Base-by-base conservation (phyloP, 1,140 invertebrate genomes). In the Ceratina australensis region DNA sequence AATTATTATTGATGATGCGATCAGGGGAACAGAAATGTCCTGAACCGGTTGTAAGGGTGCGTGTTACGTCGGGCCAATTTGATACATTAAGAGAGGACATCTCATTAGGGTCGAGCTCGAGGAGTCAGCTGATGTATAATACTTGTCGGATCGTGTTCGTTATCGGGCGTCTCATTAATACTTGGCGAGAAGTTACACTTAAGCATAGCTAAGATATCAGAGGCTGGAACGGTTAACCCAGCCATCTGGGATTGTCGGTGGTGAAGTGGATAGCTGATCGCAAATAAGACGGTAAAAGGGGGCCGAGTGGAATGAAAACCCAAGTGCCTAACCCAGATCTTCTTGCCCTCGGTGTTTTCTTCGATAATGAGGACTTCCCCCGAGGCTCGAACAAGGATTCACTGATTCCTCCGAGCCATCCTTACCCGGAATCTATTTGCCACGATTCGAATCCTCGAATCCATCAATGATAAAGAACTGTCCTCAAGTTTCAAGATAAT, bases 31-130 rank as follows among this genome's bases (percentile, higher is more conserved):
- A n/a, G n/a, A n/a, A n/a, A n/a, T n/a, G n/a, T n/a, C n/a, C n/a
- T n/a, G n/a, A n/a, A n/a, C n/a, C n/a, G n/a, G n/a, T n/a, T n/a
- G n/a, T n/a, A n/a, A n/a, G n/a, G n/a, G n/a, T n/a, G n/a, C n/a
- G n/a, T n/a, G n/a, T n/a, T 49, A 15, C 47, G 7, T 8, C 47
- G 47, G 47, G 47, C 15, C 7, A 49, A 15, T 15, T 49, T 49
- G 47, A 49, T 49, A n/a, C n/a, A n/a, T 49, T 49, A 49, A 49
- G 47, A 49, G 47, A 7, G 15, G 47, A 49, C 76, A 72, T 72
- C 79, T 80, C 84, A 83, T 84, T 85, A 85, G 74, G 72, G 20
- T 57, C 47, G 47, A 49, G 15, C 47, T 20, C 8, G 22, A 49
- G 47, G n/a, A 67, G n/a, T n/a, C n/a, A n/a, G n/a, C n/a, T n/a